A percentile compares a stretch with the other conserved stretches of the same genome.
Conservation (phyloP, 2,797 vertebrate genomes). For the Tiaroga cobitis region DNA sequence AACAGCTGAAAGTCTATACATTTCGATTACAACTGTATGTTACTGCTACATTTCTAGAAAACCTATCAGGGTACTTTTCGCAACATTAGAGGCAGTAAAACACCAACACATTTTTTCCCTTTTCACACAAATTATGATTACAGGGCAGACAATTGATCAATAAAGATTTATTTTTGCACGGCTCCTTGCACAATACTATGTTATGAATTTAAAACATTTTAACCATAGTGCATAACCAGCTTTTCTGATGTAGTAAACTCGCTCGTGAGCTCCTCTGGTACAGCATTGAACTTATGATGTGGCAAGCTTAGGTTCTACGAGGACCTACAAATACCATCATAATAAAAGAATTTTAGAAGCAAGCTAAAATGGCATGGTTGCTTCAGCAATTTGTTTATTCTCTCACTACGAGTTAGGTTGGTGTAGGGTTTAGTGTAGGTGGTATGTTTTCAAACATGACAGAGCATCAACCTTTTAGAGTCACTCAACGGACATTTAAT, state of each 20-base stretch:
- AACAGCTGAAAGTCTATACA: too few relatives aligned
- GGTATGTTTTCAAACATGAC: not conserved
- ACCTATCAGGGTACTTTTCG: not conserved
- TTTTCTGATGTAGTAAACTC: not conserved
- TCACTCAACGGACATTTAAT: not conserved
- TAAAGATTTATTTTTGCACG: too few relatives aligned
- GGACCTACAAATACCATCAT: not conserved
- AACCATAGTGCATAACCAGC: not conserved
- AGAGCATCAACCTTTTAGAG: not conserved
- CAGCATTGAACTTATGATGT: not conserved
- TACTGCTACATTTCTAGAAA: not conserved
- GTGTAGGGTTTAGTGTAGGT: not conserved
- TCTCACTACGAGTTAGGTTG: not conserved
- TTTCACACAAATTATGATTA: not conserved
- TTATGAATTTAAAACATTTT: not conserved
- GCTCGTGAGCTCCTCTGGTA: not conserved
- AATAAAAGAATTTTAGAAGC: not conserved
- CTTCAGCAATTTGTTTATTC: not conserved
- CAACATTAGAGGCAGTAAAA: not conserved
- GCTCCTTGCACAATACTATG: not conserved
- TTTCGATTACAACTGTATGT: too few relatives aligned
- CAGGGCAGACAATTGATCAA: too few relatives aligned
- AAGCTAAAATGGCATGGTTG: not conserved
- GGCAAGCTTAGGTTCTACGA: not conserved
- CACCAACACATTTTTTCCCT: too few relatives aligned